Evolutionary conservation across 92 coral and sea anemone species (phyloP).

Genomic region (Ricordea florida): DNA sequence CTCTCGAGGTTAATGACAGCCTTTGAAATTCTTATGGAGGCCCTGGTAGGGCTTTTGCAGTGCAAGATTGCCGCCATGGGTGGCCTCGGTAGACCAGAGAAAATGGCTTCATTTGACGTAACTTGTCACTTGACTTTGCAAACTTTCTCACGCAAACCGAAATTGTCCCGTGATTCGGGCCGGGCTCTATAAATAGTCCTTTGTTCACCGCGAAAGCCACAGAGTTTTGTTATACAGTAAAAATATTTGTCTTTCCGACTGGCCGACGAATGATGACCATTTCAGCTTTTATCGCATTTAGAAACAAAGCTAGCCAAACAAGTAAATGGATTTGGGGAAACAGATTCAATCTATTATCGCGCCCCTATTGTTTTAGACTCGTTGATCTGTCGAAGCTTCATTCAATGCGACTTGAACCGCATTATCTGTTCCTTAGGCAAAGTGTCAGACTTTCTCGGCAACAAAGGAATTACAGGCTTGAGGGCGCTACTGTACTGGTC

Average conservation of each 20-base stretch:
- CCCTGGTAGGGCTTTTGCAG: neutral
- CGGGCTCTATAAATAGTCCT: constrained; percentile 21
- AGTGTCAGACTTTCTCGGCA: constrained; percentile 3
- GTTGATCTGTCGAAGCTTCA: constrained; percentile 27
- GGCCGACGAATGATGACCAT: constrained; percentile 61
- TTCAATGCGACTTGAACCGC: constrained; percentile 13
- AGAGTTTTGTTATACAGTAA: constrained; percentile 51
- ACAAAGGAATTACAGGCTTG: constrained; percentile 31
- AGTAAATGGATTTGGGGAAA: constrained; percentile 61
- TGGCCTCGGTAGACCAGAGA: neutral
- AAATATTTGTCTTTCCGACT: constrained; percentile 64
- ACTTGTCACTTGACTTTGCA: neutral
- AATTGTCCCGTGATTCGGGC: constrained; percentile 16
- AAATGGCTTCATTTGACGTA: neutral
- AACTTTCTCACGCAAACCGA: constrained; percentile 26
- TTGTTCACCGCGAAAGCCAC: constrained; percentile 23
- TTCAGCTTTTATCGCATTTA: constrained; percentile 79
- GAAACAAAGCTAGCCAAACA: constrained; percentile 71
- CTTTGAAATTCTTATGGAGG: neutral
- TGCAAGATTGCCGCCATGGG: neutral
- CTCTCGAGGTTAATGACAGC: constrained; percentile 1
- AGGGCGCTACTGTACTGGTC: neutral
- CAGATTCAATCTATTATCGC: constrained; percentile 34
- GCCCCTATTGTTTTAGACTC: constrained; percentile 10
- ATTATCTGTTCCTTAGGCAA: constrained; percentile 1